A percentile compares a stretch with the other conserved stretches of the same genome.
phyloP scores from a whole-genome alignment of 2,113 vertebrate species.

The Ptilorrhoa leucosticta region DNA sequence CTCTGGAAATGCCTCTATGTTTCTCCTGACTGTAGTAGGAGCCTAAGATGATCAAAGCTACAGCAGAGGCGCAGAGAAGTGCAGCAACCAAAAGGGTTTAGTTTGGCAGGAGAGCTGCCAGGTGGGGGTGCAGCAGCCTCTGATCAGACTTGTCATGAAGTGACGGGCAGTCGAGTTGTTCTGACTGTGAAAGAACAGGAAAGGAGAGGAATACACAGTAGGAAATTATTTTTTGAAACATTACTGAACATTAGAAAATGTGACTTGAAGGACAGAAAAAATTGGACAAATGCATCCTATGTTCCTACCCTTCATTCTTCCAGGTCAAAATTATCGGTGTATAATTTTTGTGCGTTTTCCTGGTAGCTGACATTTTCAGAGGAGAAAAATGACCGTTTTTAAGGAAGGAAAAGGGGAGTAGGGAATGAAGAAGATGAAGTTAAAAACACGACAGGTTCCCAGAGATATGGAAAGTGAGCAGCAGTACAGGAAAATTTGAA shows the following conservation, averaged over 20 bases:
- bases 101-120: not conserved
- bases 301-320: not conserved
- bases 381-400: not conserved
- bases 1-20: not conserved
- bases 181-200: not conserved
- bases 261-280: not conserved
- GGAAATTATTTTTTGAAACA: not conserved
- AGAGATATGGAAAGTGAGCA: not conserved
- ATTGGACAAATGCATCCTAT: not conserved
- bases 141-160: not conserved
- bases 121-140: not conserved
- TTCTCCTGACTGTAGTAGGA: not conserved
- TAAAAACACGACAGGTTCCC: not conserved
- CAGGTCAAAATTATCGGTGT: not conserved
- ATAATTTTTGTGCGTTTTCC: not conserved
- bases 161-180: accelerated
- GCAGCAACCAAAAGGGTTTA: not conserved
- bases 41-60: not conserved
- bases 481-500: not conserved
- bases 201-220: not conserved
- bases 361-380: not conserved
- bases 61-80: not conserved
- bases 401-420: not conserved
- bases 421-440: not conserved
- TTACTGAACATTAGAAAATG: not conserved